Conservation (phyloP, 2,888 invertebrate genomes). For the Papilio demoleus region DNA sequence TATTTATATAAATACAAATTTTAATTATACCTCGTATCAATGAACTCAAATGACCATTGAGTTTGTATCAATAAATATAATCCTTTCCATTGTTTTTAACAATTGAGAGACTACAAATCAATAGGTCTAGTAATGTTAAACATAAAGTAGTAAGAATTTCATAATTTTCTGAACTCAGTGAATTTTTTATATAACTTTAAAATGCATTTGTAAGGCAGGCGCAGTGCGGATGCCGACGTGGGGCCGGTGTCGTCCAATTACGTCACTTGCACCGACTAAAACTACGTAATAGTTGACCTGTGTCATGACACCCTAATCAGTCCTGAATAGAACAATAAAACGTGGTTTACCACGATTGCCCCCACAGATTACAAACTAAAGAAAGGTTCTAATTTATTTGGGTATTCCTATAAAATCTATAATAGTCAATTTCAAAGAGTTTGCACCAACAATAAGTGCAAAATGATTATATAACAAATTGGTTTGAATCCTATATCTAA, state of each 20-base stretch:
- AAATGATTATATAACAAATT: background rate
- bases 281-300: background rate
- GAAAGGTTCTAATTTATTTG: background rate
- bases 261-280: slow-evolving; percentile 8
- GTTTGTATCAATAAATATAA: too few species aligned
- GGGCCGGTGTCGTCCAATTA: background rate
- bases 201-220: background rate
- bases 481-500: background rate
- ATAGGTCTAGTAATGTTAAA: too few species aligned
- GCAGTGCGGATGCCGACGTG: slow-evolving; percentile 1
- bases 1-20: too few species aligned
- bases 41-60: too few species aligned
- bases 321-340: background rate
- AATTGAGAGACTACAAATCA: too few species aligned
- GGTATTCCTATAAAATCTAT: background rate
- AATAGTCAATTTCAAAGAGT: background rate
- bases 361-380: too few species aligned
- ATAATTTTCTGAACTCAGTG: background rate
- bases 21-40: too few species aligned
- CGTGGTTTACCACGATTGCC: too few species aligned
- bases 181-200: slow-evolving; percentile 9
- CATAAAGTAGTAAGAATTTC: background rate
- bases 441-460: too few species aligned
- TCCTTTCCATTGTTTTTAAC: too few species aligned
- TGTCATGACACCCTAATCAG: background rate